Evolutionary conservation across 2,113 vertebrate genomes (phyloP), one percentile per base, ranked within the genome.

Genomic region (Ctenodactylus gundi): DNA sequence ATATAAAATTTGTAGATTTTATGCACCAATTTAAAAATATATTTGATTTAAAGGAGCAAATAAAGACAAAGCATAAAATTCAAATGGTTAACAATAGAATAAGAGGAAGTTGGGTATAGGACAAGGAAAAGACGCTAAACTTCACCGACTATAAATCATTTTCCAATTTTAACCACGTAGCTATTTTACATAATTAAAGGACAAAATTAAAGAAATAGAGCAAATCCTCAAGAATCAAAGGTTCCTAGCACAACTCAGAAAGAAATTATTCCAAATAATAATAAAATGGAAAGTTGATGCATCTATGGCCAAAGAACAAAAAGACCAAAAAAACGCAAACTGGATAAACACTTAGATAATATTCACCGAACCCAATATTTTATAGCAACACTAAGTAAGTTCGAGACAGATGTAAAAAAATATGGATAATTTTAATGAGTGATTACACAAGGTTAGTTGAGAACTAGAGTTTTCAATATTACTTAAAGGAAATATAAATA

Each of bases 131-230:
- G 77, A 46, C 4, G n/a, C 36, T 78, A 7, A n/a, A 51, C 13
- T 78, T 17, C 62, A 25, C 57, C 88, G 39, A 78, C 57, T 78
- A 53, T 65, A 85, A 88, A 8, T 64, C 64, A 25, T 62, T 72
- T 93, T 84, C 2, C 76, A 58, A 64, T 84, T 65, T 84, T 72
- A 78, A 60, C 25, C 7, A 53, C 8, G 15, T 82, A 64, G 76
- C 34, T 83, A 70, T 83, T 81, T 68, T 72, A 87, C 3, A 87
- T 46, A 57, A 67, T 82, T 88, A 5, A 91, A 49, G 72, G 76
- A 70, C 46, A 93, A 83, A 76, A 90, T 62, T 90, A 51, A 90
- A 80, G 6, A 73, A 93, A 84, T 46, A 83, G 90, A 76, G 34
- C 6, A 83, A 60, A 11, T 70, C 36, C 23, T 53, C 10, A 82